Conservation (phyloP, 2,113 vertebrate genomes). For the Bagarius yarrelli region DNA sequence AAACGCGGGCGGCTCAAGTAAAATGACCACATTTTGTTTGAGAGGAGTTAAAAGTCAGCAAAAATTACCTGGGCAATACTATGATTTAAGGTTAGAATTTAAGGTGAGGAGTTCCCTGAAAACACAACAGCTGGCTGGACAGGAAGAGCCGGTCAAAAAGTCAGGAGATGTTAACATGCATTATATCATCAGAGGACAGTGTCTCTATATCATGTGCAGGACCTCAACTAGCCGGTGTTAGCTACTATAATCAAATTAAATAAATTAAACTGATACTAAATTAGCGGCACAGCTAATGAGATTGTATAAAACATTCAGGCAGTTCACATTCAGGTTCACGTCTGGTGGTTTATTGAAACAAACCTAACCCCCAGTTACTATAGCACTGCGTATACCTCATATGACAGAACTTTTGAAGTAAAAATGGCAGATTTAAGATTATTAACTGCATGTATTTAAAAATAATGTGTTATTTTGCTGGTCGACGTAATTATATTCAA, state of each 20-base stretch:
- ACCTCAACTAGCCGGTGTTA: neutral
- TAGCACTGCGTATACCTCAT: too few relatives aligned
- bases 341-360: neutral
- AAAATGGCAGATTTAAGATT: neutral
- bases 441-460: neutral
- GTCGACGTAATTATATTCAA: too few relatives aligned
- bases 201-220: neutral
- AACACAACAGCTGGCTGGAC: slow-evolving; percentile 43
- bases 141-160: slow-evolving; percentile 47
- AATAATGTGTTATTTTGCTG: neutral
- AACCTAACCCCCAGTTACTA: neutral
- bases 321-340: neutral
- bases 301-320: neutral
- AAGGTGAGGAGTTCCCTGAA: slow-evolving; percentile 36
- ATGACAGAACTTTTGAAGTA: neutral
- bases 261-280: neutral
- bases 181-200: neutral
- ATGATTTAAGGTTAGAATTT: slow-evolving; percentile 30
- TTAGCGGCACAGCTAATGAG: neutral
- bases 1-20: neutral
- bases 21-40: neutral
- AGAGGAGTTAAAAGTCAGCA: slow-evolving; percentile 44
- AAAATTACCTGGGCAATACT: slow-evolving; percentile 41
- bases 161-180: neutral
- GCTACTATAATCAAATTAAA: neutral